These are phyloP conservation scores for Brachionus angularis DNA, from an alignment of 1,140 invertebrate genomes.

Conservation along the genomic window DNA sequence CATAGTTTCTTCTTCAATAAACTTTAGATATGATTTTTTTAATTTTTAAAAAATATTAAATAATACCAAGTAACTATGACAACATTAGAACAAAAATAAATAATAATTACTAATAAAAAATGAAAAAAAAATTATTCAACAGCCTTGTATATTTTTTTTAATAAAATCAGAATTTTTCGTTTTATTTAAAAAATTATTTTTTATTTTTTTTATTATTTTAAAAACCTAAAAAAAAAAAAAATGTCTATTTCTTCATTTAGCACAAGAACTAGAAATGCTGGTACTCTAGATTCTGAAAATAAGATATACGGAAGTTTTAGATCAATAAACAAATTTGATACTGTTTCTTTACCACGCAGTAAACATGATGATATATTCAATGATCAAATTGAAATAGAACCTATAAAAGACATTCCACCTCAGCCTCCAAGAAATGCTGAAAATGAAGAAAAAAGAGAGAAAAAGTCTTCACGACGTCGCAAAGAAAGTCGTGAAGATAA, in stretches of 20 bases:
- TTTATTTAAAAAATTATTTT: too few relatives aligned
- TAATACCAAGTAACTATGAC: too few relatives aligned
- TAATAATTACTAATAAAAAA: too few relatives aligned
- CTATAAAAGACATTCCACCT: slow-evolving; percentile 1
- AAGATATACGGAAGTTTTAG: slow-evolving; percentile 22
- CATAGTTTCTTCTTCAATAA: too few relatives aligned
- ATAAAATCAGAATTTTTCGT: too few relatives aligned
- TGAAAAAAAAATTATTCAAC: too few relatives aligned
- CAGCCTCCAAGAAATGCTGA: not conserved
- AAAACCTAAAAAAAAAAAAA: not conserved
- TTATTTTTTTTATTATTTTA: too few relatives aligned
- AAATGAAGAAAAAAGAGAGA: not conserved
- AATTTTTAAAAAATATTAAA: too few relatives aligned
- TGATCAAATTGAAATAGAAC: slow-evolving; percentile 26
- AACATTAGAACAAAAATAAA: too few relatives aligned
- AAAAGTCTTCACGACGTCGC: not conserved
- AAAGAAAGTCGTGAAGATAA: not conserved
- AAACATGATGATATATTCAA: slow-evolving; percentile 9
- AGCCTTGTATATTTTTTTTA: too few relatives aligned
- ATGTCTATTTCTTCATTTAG: slow-evolving; percentile 33
- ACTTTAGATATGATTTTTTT: too few relatives aligned
- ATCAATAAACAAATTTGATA: slow-evolving; percentile 24
- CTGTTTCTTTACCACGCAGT: not conserved
- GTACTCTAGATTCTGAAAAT: not conserved
- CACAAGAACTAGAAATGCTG: slow-evolving; percentile 6